A percentile compares a stretch with the other conserved stretches of the same genome.
phyloP scores from a whole-genome alignment of 2,113 vertebrate genomes.

The Burhinus bistriatus region DNA sequence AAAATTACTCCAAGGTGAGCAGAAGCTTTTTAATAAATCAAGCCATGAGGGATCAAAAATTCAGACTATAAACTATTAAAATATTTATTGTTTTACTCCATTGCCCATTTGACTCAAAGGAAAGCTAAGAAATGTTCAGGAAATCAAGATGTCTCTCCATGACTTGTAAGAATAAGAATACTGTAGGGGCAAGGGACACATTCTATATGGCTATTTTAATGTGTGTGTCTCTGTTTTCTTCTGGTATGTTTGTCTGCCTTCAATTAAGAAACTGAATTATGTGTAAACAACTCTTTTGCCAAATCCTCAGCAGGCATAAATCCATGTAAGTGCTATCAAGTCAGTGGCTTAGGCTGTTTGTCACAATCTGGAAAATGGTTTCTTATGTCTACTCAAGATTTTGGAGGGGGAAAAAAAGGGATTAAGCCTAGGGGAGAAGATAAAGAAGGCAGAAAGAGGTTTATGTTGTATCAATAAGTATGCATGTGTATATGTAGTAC shows the following conservation, averaged over 20 bases:
- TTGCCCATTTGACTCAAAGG: not conserved
- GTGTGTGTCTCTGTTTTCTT: not conserved
- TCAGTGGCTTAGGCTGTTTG: not conserved
- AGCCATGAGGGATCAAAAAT: not conserved
- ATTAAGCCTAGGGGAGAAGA: not conserved
- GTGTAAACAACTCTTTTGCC: not conserved
- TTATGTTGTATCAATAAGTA: not conserved
- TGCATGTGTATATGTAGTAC: not conserved
- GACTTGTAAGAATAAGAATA: not conserved
- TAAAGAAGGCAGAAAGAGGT: not conserved
- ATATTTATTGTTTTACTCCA: not conserved
- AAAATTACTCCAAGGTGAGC: not conserved
- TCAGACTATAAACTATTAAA: not conserved
- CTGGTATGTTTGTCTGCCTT: not conserved
- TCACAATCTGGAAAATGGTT: not conserved
- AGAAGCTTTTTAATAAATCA: not conserved
- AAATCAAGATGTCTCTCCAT: not conserved
- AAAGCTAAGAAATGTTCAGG: not conserved
- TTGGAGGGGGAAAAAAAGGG: not conserved
- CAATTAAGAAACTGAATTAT: not conserved
- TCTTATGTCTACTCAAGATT: not conserved
- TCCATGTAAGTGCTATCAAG: not conserved
- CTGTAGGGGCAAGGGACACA: not conserved
- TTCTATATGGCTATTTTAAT: not conserved
- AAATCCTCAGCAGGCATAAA: not conserved